Evolutionary conservation across 2,113 vertebrate species (phyloP).

Genomic region (Nannospalax galili): DNA sequence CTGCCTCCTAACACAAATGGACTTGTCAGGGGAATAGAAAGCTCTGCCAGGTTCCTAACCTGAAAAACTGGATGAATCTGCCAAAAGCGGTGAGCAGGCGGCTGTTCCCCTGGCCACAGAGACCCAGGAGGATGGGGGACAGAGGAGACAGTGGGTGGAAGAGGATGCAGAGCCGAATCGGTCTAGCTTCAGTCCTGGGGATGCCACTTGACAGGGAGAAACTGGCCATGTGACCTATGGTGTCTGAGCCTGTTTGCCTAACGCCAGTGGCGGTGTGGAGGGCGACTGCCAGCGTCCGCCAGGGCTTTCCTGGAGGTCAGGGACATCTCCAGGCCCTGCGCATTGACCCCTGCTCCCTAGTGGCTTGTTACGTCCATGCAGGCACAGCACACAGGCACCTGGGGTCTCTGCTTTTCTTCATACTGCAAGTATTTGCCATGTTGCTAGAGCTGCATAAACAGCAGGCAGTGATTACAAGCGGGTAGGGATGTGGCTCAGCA

Average conservation of each 20-base stretch:
- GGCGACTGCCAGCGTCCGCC: too few species aligned
- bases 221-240: rapidly evolving
- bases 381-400: rapidly evolving
- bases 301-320: rapidly evolving
- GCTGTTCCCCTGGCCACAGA: neutral
- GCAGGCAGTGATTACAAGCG: rapidly evolving
- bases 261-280: too few species aligned
- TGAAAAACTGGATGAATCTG: neutral
- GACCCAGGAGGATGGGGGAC: rapidly evolving
- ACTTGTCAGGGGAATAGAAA: neutral
- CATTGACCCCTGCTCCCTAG: rapidly evolving
- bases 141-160: rapidly evolving
- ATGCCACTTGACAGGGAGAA: rapidly evolving
- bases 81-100: neutral
- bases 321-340: rapidly evolving
- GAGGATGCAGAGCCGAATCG: neutral
- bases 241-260: rapidly evolving
- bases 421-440: rapidly evolving
- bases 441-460: rapidly evolving
- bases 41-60: conserved; percentile 1
- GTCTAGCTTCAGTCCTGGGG: neutral
- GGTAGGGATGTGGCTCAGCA: neutral
- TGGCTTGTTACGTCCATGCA: rapidly evolving
- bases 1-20: neutral
- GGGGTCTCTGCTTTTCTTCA: rapidly evolving